Base-by-base conservation (phyloP, 92 coral and sea anemone species). In the Epizoanthus stellaris region DNA sequence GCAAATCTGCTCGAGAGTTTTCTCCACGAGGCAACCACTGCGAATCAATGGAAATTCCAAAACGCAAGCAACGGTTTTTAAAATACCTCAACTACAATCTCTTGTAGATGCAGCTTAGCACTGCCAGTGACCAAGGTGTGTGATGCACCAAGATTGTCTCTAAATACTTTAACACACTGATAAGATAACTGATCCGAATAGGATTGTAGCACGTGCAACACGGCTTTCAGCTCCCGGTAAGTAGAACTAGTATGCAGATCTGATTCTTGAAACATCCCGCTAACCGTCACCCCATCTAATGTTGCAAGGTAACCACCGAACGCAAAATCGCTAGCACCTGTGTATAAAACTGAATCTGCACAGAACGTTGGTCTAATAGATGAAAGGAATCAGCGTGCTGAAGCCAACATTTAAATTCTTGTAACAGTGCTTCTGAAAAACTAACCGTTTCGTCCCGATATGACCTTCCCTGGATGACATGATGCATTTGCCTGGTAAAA, bases 21-120 rank as follows among this genome's bases (percentile, higher is more conserved):
- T 85, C 68, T 52, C 74, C 88, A 3, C 76, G 82, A 15, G 75
- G 88, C 58, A n/a, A n/a, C n/a, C n/a, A n/a, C n/a, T n/a, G n/a
- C n/a, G n/a, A n/a, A n/a, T n/a, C n/a, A n/a, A n/a, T n/a, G n/a
- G n/a, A n/a, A n/a, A n/a, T n/a, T n/a, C n/a, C n/a, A n/a, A n/a
- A n/a, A n/a, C n/a, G n/a, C 53, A 85, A 67, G 54, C 88, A 76
- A 45, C 38, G 7, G 47, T 60, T 76, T 16, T n/a, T n/a, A n/a
- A n/a, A 85, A 85, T 1, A 85, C 63, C 16, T 85, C 84, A 39
- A 85, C 19, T 43, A 62, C 67, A 16, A 85, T 64, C 40, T 58
- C 42, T 61, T 84, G 87, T 12, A 84, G 72, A 59, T 58, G 81
- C 57, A 52, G 82, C 81, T 84, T 84, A 3, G 87, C 25, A 47